Percentiles rank a stretch among this genome's conserved stretches.
These are phyloP conservation scores for Temnothorax longispinosus DNA, from an alignment of 1,140 invertebrate genomes.

Conservation along the genomic window DNA sequence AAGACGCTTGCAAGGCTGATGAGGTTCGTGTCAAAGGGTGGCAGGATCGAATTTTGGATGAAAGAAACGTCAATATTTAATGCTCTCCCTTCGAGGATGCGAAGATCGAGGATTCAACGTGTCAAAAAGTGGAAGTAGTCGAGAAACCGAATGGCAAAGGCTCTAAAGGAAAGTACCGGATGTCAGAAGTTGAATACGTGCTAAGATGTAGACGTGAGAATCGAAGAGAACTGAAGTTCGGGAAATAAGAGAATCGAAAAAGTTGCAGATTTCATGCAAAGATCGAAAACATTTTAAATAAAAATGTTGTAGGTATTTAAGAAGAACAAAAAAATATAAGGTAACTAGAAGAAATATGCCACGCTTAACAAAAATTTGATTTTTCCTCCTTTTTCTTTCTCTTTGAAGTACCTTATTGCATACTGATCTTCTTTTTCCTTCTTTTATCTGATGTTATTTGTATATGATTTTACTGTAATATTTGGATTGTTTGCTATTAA, in stretches of 20 bases:
- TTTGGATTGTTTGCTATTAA: too few relatives aligned
- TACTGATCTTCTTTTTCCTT: too few relatives aligned
- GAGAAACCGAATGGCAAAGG: background rate
- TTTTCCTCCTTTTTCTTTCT: too few relatives aligned
- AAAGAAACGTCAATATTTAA: conserved; percentile 53
- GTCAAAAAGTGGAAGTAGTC: conserved; percentile 52
- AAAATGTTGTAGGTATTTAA: background rate
- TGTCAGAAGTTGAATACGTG: conserved; percentile 41
- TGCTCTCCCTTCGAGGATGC: conserved; percentile 11
- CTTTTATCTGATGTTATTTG: too few relatives aligned
- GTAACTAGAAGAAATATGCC: too few relatives aligned
- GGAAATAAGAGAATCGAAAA: background rate
- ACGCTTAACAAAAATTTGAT: too few relatives aligned
- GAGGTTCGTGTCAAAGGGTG: conserved; percentile 39
- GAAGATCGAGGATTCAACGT: conserved; percentile 20
- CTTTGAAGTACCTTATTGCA: too few relatives aligned
- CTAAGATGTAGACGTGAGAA: conserved; percentile 1
- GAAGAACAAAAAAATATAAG: too few relatives aligned
- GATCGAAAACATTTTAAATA: conserved; percentile 8
- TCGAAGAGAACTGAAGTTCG: conserved; percentile 14
- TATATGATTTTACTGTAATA: too few relatives aligned
- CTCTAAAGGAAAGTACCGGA: conserved; percentile 26
- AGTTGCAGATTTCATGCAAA: background rate
- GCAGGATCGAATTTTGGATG: conserved; percentile 41
- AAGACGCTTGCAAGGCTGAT: conserved; percentile 26